A percentile compares a stretch with the other conserved stretches of the same genome.
phyloP scores from a whole-genome alignment of 2,113 vertebrate genomes.

The Oncorhynchus mykiss region DNA sequence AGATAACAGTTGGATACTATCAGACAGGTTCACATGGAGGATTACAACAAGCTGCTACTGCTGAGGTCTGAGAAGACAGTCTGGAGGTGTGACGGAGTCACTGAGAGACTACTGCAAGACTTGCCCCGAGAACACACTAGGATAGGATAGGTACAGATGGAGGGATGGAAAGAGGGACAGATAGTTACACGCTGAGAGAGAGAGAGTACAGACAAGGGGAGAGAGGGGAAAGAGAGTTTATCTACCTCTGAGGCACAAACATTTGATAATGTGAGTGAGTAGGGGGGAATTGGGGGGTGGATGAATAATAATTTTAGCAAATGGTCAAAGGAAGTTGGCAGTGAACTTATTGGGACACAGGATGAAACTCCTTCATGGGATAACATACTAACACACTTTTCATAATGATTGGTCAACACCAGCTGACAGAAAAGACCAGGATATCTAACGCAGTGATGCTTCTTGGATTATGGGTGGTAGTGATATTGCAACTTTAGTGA shows the following conservation, averaged over 20 bases:
- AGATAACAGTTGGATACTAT: background rate
- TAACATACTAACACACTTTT: conserved; percentile 1
- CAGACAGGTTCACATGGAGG: background rate
- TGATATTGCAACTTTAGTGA: conserved; percentile 17
- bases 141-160: background rate
- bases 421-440: background rate
- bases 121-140: background rate
- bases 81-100: conserved; percentile 35
- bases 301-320: background rate
- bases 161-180: background rate
- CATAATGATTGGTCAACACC: background rate
- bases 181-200: background rate
- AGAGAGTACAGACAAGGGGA: background rate
- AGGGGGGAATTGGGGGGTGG: conserved; percentile 1
- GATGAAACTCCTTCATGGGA: conserved; percentile 17
- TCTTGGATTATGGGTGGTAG: conserved; percentile 1
- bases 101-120: background rate
- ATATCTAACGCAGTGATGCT: conserved; percentile 36
- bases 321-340: conserved; percentile 1
- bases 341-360: background rate
- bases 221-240: conserved; percentile 16
- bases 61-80: background rate
- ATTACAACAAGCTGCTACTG: background rate
- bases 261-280: conserved; percentile 29
- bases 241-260: conserved; percentile 43